These are phyloP conservation scores for Anhinga anhinga DNA, from an alignment of 2,113 vertebrate species.

Conservation along the genomic window DNA sequence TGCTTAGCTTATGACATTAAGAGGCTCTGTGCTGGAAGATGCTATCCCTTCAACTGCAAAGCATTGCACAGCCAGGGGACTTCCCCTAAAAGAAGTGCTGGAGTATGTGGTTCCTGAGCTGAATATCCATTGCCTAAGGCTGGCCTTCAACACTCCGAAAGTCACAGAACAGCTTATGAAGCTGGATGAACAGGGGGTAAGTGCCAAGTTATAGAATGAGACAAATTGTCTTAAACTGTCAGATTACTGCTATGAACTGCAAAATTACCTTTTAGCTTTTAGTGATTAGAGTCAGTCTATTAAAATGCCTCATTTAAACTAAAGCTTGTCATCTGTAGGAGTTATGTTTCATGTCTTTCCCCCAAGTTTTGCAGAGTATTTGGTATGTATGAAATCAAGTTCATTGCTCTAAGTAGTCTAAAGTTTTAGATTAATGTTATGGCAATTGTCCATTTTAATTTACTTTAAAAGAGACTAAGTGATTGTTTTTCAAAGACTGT, in stretches of 20 bases:
- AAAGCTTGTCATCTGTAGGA: not conserved
- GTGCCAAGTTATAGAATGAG: not conserved
- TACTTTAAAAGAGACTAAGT: not conserved
- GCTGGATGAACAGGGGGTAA: conserved; percentile 94
- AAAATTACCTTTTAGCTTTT: not conserved
- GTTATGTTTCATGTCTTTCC: not conserved
- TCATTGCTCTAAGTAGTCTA: not conserved
- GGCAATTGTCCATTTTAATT: not conserved
- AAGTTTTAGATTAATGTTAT: not conserved
- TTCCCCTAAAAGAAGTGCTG: conserved; percentile 92
- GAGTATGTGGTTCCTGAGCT: conserved; percentile 91
- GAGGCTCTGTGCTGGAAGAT: conserved; percentile 91
- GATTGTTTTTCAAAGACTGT: not conserved
- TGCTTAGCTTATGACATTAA: conserved; percentile 87
- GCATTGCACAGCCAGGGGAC: conserved; percentile 87
- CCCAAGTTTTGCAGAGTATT: not conserved
- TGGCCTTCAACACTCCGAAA: conserved; percentile 94
- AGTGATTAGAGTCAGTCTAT: not conserved
- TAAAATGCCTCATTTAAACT: not conserved
- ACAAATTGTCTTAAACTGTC: not conserved
- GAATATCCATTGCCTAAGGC: conserved; percentile 87
- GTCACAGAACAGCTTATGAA: conserved; percentile 97
- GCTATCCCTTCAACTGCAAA: conserved; percentile 91
- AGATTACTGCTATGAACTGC: not conserved
- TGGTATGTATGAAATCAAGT: not conserved